A percentile compares a stretch with the other conserved stretches of the same genome.
Conservation (phyloP, 2,113 vertebrate species). For the Cephalophus harveyi region DNA sequence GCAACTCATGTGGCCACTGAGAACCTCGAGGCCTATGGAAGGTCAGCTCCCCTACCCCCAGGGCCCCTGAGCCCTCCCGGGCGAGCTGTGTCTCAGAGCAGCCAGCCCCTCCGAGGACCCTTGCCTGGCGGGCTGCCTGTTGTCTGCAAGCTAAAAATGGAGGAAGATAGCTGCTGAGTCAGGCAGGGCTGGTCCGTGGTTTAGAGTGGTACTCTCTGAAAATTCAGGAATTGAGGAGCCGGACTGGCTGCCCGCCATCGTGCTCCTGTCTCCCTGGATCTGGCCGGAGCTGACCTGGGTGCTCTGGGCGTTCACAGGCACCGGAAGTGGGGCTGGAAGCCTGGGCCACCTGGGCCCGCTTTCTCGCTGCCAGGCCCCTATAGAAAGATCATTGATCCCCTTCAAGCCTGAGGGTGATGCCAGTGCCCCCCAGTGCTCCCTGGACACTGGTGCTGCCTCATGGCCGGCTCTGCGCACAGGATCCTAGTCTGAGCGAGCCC, state of each 20-base stretch:
- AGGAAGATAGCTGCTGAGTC: neutral
- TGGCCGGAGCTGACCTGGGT: neutral
- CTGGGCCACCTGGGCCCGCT: neutral
- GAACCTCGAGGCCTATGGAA: no score
- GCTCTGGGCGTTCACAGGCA: neutral
- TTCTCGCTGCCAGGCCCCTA: neutral
- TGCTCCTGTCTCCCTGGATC: neutral
- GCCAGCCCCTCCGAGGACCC: neutral
- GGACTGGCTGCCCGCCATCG: rapidly evolving
- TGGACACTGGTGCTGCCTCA: neutral
- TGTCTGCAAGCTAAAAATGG: no score
- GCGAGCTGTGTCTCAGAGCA: neutral
- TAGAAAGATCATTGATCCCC: neutral
- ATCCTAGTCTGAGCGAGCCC: rapidly evolving
- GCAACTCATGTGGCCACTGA: neutral
- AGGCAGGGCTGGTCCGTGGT: neutral
- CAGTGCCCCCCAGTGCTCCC: neutral
- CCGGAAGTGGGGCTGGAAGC: neutral
- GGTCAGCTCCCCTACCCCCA: neutral
- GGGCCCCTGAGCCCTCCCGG: neutral
- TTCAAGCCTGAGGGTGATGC: neutral
- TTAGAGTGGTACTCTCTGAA: no score
- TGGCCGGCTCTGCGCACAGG: neutral
- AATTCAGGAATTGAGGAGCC: rapidly evolving
- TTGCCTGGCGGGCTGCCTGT: neutral